Percentiles rank a stretch among this genome's conserved stretches.
Conservation (phyloP, 2,797 vertebrate genomes). For the Yasuhikotakia modesta region DNA sequence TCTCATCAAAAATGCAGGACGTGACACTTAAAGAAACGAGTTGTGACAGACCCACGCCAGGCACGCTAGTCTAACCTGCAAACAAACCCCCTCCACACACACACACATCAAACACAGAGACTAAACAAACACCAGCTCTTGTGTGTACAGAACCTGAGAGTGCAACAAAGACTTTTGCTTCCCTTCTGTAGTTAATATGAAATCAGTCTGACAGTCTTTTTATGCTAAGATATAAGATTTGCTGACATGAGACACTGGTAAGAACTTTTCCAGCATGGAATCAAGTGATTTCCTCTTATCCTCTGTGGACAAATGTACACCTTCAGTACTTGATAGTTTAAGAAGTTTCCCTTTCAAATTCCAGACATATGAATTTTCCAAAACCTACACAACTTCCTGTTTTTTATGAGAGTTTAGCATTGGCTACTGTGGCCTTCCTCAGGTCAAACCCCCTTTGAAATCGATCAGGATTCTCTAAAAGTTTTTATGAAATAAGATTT, state of each 20-base stretch:
- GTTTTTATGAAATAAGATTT: slow-evolving; percentile 17
- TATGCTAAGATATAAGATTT: not conserved
- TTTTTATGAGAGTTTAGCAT: not conserved
- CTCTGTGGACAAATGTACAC: not conserved
- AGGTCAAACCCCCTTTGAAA: slow-evolving; percentile 3
- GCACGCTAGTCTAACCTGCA: slow-evolving; percentile 75
- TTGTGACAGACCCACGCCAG: slow-evolving; percentile 70
- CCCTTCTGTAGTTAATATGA: not conserved
- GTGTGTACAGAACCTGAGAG: slow-evolving; percentile 24
- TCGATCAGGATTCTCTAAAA: slow-evolving; percentile 43
- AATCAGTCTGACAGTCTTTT: not conserved
- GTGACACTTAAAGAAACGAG: slow-evolving; percentile 62
- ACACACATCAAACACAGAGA: slow-evolving; percentile 24
- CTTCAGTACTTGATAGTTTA: not conserved
- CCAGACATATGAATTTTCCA: not conserved
- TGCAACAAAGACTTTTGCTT: slow-evolving; percentile 14
- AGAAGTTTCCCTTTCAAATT: not conserved
- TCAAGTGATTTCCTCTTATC: slow-evolving; percentile 8
- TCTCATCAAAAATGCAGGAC: slow-evolving; percentile 71
- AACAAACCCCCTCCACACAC: slow-evolving; percentile 62
- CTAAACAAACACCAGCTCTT: slow-evolving; percentile 32
- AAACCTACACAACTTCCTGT: not conserved
- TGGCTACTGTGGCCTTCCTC: not conserved
- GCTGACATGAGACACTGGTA: not conserved
- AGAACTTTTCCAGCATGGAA: slow-evolving; percentile 21